Evolutionary conservation across 2,113 vertebrate genomes (phyloP).

Genomic region (Burhinus oedicnemus): DNA sequence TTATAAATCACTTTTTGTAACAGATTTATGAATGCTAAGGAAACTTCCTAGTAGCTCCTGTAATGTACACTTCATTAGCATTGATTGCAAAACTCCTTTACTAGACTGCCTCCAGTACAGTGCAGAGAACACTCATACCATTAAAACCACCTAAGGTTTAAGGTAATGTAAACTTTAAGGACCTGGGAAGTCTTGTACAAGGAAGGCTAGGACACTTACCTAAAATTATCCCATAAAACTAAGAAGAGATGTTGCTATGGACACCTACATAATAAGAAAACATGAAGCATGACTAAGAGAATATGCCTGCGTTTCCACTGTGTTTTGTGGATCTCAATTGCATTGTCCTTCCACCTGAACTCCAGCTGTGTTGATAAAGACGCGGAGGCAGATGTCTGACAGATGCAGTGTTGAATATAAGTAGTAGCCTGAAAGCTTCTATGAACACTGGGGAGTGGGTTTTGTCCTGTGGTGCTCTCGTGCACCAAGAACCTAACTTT

Average conservation of each 20-base stretch:
- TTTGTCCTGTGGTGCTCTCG: rapidly evolving
- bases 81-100: neutral
- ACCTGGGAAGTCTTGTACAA: neutral
- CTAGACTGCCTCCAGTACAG: neutral
- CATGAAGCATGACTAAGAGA: neutral
- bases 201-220: neutral
- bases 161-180: neutral
- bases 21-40: neutral
- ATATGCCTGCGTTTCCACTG: rapidly evolving
- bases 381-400: rapidly evolving
- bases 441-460: rapidly evolving
- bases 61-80: neutral
- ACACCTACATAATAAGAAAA: rapidly evolving
- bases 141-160: neutral
- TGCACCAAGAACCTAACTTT: rapidly evolving
- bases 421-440: neutral
- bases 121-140: rapidly evolving
- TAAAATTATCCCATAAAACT: neutral
- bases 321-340: neutral
- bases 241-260: neutral
- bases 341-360: neutral
- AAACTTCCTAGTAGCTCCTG: neutral
- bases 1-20: neutral
- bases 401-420: rapidly evolving
- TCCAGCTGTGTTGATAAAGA: neutral